These are phyloP conservation scores for Rallus limicola DNA, from an alignment of 2,113 vertebrate species.

Conservation along the genomic window DNA sequence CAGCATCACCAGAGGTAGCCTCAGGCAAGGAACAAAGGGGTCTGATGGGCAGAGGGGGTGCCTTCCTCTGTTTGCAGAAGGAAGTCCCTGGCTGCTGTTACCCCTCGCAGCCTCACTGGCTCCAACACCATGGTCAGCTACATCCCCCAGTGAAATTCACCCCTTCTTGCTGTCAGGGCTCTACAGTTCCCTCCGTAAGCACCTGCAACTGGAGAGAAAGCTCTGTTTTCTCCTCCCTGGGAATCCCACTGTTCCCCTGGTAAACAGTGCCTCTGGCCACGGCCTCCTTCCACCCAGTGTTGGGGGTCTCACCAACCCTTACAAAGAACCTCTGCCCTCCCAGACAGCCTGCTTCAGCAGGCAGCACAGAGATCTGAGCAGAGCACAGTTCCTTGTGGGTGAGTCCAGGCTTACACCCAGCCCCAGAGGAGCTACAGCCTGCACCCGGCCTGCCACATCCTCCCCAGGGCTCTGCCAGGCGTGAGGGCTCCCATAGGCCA, in stretches of 20 bases:
- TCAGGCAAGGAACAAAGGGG: background rate
- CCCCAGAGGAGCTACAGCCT: background rate
- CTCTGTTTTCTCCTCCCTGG: background rate
- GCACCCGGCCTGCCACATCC: background rate
- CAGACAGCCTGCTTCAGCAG: background rate
- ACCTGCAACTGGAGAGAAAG: background rate
- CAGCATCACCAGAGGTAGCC: background rate
- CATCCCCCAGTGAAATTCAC: background rate
- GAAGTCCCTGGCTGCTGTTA: background rate
- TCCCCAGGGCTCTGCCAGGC: too few species aligned
- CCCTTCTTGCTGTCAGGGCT: background rate
- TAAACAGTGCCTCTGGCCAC: background rate
- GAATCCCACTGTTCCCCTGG: background rate
- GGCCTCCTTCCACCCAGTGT: background rate
- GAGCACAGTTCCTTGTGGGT: background rate
- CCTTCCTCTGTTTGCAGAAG: background rate
- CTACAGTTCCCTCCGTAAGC: background rate
- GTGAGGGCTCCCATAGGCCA: background rate
- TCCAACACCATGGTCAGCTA: accelerated
- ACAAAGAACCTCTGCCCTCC: too few species aligned
- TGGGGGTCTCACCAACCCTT: background rate
- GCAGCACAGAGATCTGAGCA: background rate
- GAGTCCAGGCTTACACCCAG: background rate
- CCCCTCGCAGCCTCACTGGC: background rate
- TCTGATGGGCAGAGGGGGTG: too few species aligned